These are phyloP conservation scores for Hyla sarda DNA, from an alignment of 2,113 vertebrate species.

Conservation along the genomic window DNA sequence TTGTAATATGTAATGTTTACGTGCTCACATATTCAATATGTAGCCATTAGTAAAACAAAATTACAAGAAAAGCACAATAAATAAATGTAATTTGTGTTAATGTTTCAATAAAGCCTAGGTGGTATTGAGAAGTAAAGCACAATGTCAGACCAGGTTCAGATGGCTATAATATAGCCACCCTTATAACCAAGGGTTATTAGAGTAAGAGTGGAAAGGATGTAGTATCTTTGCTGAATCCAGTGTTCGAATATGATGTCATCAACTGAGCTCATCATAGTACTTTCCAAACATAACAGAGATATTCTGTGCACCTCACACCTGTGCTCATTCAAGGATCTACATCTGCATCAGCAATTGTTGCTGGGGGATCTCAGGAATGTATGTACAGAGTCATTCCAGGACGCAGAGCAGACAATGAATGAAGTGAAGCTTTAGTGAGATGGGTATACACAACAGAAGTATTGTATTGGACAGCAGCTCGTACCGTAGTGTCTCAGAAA, in stretches of 20 bases:
- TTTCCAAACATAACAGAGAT: background rate
- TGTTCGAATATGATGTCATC: background rate
- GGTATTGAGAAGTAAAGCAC: no score
- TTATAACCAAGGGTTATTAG: no score
- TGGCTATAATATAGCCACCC: no score
- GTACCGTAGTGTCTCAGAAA: constrained; percentile 24
- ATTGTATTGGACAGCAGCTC: constrained; percentile 31
- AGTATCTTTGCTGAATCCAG: background rate
- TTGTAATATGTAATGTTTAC: background rate
- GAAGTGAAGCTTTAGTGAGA: background rate
- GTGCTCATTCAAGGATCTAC: background rate
- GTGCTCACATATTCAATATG: no score
- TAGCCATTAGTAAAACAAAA: no score
- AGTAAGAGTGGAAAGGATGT: no score
- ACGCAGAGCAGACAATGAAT: constrained; percentile 30
- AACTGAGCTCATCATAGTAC: background rate
- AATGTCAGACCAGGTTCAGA: no score
- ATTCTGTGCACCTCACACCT: background rate
- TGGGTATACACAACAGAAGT: constrained; percentile 21
- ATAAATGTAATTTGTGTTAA: no score
- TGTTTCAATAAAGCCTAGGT: no score
- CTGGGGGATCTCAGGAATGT: constrained; percentile 13
- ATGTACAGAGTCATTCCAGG: constrained; percentile 32
- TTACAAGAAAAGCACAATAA: no score
- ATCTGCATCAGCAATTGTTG: background rate